Percentiles rank a stretch among this genome's conserved stretches.
Conservation (phyloP, 2,888 invertebrate species). For the Eucriotettix oculatus region DNA sequence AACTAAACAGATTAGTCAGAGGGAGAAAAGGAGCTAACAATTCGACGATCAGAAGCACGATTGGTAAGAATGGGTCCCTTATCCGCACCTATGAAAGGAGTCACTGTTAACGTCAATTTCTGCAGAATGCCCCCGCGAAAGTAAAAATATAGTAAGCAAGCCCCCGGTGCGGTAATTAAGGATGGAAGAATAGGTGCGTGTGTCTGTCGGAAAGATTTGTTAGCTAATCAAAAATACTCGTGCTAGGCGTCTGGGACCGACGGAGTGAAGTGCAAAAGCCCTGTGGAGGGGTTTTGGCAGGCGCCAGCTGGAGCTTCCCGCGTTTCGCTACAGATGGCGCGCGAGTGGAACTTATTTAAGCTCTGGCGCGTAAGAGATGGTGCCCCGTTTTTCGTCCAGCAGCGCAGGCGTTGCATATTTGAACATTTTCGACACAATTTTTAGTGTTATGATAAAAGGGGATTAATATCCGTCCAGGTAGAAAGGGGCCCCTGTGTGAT, state of each 20-base stretch:
- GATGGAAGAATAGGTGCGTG: too few relatives aligned
- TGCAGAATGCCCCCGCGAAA: too few relatives aligned
- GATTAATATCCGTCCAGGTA: constrained; percentile 19
- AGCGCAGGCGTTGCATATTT: constrained; percentile 30
- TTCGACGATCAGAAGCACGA: too few relatives aligned
- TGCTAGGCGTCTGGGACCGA: not conserved
- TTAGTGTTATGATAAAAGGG: constrained; percentile 17
- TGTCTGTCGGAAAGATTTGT: not conserved
- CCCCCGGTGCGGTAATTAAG: too few relatives aligned
- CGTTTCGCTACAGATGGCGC: constrained; percentile 27
- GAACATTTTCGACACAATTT: constrained; percentile 17
- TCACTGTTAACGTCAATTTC: too few relatives aligned
- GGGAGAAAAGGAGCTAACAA: too few relatives aligned
- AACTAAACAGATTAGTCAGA: too few relatives aligned
- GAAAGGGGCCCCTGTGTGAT: constrained; percentile 15
- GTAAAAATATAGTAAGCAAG: too few relatives aligned
- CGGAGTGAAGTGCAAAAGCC: not conserved
- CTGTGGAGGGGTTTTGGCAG: constrained; percentile 8
- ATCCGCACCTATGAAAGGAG: too few relatives aligned
- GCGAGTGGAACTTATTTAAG: constrained; percentile 43
- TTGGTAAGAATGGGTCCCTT: too few relatives aligned
- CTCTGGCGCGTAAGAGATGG: constrained; percentile 25
- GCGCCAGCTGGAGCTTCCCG: constrained; percentile 18
- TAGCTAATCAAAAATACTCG: constrained; percentile 1
- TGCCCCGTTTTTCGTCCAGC: constrained; percentile 38